These are phyloP conservation scores for Paraescarpia echinospica DNA, from an alignment of 1,140 invertebrate genomes.

Conservation along the genomic window DNA sequence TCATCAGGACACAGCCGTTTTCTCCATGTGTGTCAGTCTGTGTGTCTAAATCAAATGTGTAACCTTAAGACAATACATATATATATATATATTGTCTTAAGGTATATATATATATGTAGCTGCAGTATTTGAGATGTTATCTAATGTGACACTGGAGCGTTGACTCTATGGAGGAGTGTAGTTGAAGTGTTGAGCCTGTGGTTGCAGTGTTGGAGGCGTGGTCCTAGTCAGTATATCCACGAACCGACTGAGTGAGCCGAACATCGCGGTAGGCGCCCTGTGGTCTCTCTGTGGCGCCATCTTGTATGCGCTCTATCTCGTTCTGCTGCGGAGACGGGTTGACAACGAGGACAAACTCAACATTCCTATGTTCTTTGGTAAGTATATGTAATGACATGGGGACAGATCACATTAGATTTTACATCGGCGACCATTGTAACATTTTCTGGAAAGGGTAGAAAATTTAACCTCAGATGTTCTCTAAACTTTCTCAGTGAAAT, in stretches of 20 bases:
- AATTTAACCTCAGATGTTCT: no score
- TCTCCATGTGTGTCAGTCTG: no score
- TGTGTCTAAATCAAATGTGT: slow-evolving; percentile 73
- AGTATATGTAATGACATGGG: slow-evolving; percentile 35
- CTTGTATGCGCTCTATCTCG: slow-evolving; percentile 81
- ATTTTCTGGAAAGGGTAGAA: no score
- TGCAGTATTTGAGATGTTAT: neutral
- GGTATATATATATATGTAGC: no score
- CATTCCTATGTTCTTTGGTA: slow-evolving; percentile 88
- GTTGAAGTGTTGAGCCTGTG: neutral
- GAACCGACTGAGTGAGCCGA: slow-evolving; percentile 62
- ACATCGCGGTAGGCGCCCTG: slow-evolving; percentile 70
- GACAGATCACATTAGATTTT: neutral
- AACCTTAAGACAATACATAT: no score
- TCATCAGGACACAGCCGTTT: no score
- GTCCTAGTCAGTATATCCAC: slow-evolving; percentile 71
- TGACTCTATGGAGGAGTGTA: neutral
- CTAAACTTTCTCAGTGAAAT: no score
- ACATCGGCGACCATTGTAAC: neutral
- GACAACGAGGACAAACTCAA: slow-evolving; percentile 85
- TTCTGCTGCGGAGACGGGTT: slow-evolving; percentile 77
- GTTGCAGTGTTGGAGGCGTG: slow-evolving; percentile 72
- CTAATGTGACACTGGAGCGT: neutral
- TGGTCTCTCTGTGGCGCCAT: slow-evolving; percentile 80
- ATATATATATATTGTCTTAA: no score